Base-by-base conservation (phyloP, 1,140 invertebrate genomes). In the Eubasilissa regina region DNA sequence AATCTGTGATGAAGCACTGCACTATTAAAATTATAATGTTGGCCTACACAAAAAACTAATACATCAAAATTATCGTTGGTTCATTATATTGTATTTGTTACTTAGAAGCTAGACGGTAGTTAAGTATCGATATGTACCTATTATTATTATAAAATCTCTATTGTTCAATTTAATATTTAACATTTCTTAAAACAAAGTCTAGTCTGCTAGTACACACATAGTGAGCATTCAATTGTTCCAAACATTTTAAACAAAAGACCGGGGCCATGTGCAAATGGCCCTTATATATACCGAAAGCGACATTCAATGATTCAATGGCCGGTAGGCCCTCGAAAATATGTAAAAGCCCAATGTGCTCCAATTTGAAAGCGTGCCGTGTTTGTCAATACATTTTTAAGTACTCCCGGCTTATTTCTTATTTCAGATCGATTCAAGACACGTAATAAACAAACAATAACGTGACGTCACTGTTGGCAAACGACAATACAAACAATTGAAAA, bases 391-490 rank as follows among this genome's bases (percentile, higher is more conserved):
- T 17, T 60, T 75, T 58, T 75, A 60, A 75, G 73, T 60, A 21
- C 43, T 35, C 25, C 25, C 10, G 53, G 55, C 35, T 60, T 17
- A 58, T 75, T 56, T 73, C 10, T 55, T 17, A 15, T 21, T 21
- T 35, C 47, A 47, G 68, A 73, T 73, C 51, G 53, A 75, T 76
- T 48, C 51, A 60, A 17, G 47, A 53, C 70, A 73, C 19, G 74
- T 21, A 76, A 76, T 76, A 76, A 76, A 76, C 74, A 76, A 76
- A 76, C 58, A 76, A 76, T 64, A 58, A 76, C 53, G 56, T 51
- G 13, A 44, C 74, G 73, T 17, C 55, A n/a, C 74, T 62, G 58
- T 64, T 70, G 43, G 44, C 58, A 17, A 58, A 17, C 56, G 74
- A 76, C 74, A 76, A 76, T 76, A 64, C 74, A 51, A 62, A 76